A percentile compares a stretch with the other conserved stretches of the same genome.
Conservation (phyloP, 1,140 invertebrate genomes). For the Cheumatopsyche charites region DNA sequence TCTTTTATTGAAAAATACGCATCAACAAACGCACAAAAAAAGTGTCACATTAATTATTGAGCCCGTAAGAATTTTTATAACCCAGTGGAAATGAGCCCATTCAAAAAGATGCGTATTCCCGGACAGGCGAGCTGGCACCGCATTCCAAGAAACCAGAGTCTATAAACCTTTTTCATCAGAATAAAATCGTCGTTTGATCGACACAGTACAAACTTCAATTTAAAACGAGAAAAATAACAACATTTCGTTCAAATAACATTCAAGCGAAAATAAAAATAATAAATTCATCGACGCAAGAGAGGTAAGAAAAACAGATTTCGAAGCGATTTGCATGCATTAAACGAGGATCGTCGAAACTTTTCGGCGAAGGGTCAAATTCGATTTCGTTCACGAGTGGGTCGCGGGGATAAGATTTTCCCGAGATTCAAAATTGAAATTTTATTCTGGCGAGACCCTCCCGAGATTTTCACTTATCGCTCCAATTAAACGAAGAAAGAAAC, state of each 20-base stretch:
- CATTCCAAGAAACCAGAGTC: constrained; percentile 14
- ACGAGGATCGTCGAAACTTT: background rate
- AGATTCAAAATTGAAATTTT: no score
- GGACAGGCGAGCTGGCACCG: background rate
- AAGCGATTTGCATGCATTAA: constrained; percentile 10
- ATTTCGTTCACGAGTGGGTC: background rate
- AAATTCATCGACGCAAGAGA: background rate
- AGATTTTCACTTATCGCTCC: no score
- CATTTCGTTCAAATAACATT: no score
- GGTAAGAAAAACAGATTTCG: background rate
- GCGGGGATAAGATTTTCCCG: background rate
- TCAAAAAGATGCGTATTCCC: no score
- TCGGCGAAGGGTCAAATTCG: background rate
- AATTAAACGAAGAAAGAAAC: no score
- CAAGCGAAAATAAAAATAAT: no score
- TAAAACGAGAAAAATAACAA: no score
- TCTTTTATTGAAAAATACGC: background rate
- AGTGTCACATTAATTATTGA: background rate
- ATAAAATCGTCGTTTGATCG: no score
- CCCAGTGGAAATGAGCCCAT: background rate
- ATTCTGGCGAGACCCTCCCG: no score
- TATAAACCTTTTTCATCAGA: constrained; percentile 1
- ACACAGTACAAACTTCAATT: no score
- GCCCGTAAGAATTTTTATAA: background rate
- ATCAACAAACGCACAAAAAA: no score